Percentiles rank a stretch among this genome's conserved stretches.
These are phyloP conservation scores for Scartelaos histophorus DNA, from an alignment of 2,113 vertebrate species.

Conservation along the genomic window DNA sequence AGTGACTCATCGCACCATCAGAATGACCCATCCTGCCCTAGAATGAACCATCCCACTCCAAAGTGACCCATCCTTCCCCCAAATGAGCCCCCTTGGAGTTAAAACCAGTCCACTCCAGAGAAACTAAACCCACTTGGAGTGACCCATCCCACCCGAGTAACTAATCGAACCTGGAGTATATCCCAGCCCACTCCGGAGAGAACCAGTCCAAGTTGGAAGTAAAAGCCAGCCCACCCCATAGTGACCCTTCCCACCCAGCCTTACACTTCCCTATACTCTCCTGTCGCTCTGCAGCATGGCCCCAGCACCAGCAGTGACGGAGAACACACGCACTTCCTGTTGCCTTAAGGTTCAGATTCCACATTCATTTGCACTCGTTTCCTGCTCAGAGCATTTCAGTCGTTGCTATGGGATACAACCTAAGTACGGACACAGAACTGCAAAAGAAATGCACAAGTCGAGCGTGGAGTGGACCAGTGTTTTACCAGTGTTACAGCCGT, in stretches of 20 bases:
- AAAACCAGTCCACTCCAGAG: too few relatives aligned
- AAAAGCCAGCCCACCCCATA: too few relatives aligned
- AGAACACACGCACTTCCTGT: neutral
- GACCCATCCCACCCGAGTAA: too few relatives aligned
- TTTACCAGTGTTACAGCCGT: constrained; percentile 15
- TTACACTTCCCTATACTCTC: neutral
- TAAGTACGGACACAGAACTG: neutral
- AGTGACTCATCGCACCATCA: too few relatives aligned
- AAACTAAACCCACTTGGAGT: too few relatives aligned
- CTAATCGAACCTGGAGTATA: too few relatives aligned
- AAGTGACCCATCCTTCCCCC: too few relatives aligned
- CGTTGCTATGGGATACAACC: constrained; percentile 1
- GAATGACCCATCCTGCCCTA: too few relatives aligned
- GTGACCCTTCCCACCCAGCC: neutral
- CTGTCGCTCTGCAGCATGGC: neutral
- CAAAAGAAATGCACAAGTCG: neutral
- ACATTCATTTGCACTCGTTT: neutral
- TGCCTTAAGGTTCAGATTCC: constrained; percentile 57
- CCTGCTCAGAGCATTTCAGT: neutral
- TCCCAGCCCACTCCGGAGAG: too few relatives aligned
- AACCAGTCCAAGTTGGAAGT: too few relatives aligned
- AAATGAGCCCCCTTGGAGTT: too few relatives aligned
- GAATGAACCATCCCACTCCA: too few relatives aligned
- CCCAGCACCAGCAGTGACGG: neutral
- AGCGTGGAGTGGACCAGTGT: constrained; percentile 19